These are phyloP conservation scores for human DNA, from an alignment of 2,113 vertebrate species.

Conservation along the genomic window GRCh38 chr14:31717001-31717500, in stretches of 20 bases:
- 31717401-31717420: background rate
- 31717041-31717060: background rate
- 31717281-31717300: background rate
- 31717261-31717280: background rate
- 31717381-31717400: background rate
- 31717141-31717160: background rate
- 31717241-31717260: background rate
- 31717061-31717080: background rate
- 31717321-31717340: background rate
- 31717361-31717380: background rate
- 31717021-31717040: background rate
- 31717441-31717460: background rate
- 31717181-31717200: background rate
- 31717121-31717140: background rate
- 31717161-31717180: background rate
- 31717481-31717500: background rate
- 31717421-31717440: background rate
- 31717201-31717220: background rate
- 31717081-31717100: constrained; percentile 14
- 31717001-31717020: background rate
- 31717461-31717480: background rate
- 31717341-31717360: background rate
- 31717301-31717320: background rate
- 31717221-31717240: background rate
- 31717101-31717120: constrained; percentile 15